phyloP scores from a whole-genome alignment of 2,888 invertebrate genomes.

The Eupithecia subumbrata region DNA sequence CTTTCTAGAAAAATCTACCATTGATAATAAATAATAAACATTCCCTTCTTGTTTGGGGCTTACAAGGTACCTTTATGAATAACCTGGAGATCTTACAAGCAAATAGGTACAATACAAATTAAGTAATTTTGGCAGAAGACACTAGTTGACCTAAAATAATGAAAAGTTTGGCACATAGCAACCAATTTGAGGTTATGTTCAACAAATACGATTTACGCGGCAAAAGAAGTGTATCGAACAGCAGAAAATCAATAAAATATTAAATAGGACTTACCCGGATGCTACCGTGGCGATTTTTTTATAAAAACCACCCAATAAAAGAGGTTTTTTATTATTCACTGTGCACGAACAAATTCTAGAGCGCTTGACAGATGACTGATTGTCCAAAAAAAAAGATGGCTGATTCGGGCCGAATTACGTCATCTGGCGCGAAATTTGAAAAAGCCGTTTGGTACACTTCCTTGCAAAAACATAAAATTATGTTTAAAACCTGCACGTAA shows the following conservation, averaged over 20 bases:
- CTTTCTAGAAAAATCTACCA: background rate
- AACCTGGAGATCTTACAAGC: background rate
- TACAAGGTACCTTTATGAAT: background rate
- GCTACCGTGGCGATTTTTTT: conserved; percentile 73
- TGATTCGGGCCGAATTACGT: conserved; percentile 67
- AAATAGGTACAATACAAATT: background rate
- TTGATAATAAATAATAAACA: background rate
- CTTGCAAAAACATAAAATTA: conserved; percentile 21
- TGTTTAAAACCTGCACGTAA: background rate
- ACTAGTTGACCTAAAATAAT: conserved; percentile 78
- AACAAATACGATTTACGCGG: conserved; percentile 45
- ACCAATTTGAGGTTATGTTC: conserved; percentile 58
- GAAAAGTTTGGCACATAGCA: conserved; percentile 44
- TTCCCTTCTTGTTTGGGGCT: background rate
- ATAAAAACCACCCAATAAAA: conserved; percentile 65
- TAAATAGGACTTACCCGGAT: conserved; percentile 75
- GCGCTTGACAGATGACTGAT: conserved; percentile 73
- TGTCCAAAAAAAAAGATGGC: conserved; percentile 71
- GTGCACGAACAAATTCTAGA: conserved; percentile 62
- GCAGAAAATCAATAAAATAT: conserved; percentile 40
- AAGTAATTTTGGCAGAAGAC: conserved; percentile 49
- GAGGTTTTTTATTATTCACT: conserved; percentile 64
- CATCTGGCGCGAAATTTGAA: conserved; percentile 77
- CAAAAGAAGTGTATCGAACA: conserved; percentile 45
- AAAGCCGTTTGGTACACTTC: conserved; percentile 57